A percentile compares a stretch with the other conserved stretches of the same genome.
These are phyloP conservation scores for Abrostola triplasia DNA, from an alignment of 2,888 invertebrate species.

Conservation along the genomic window DNA sequence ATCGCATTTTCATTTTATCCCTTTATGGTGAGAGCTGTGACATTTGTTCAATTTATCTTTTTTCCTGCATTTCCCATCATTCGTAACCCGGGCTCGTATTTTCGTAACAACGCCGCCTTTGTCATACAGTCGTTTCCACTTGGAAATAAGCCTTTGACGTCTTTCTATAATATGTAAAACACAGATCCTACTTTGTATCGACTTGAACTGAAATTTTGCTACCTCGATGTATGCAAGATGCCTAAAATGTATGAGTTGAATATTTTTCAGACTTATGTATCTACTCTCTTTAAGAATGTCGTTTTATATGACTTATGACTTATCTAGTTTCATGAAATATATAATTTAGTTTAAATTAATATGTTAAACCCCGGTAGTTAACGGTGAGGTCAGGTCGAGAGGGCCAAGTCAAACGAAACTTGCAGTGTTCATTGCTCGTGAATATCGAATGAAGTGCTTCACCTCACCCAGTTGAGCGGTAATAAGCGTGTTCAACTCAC, in stretches of 20 bases:
- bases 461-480: slow-evolving; percentile 56
- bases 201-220: slow-evolving; percentile 45
- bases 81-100: slow-evolving; percentile 18
- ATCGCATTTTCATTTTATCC: slow-evolving; percentile 6
- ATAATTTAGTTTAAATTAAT: slow-evolving; percentile 52
- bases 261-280: slow-evolving; percentile 30
- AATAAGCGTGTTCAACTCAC: slow-evolving; percentile 68
- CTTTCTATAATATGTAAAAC: slow-evolving; percentile 65
- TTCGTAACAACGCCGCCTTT: slow-evolving; percentile 46
- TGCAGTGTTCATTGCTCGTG: slow-evolving; percentile 65
- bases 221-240: slow-evolving; percentile 6
- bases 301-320: neutral
- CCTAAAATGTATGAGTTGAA: slow-evolving; percentile 26
- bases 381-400: slow-evolving; percentile 61
- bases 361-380: slow-evolving; percentile 49
- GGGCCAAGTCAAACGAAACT: slow-evolving; percentile 62
- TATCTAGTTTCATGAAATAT: neutral
- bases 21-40: slow-evolving; percentile 1
- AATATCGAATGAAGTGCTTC: slow-evolving; percentile 68
- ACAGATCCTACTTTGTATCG: slow-evolving; percentile 55
- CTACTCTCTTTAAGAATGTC: slow-evolving; percentile 15
- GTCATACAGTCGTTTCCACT: slow-evolving; percentile 33
- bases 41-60: slow-evolving; percentile 18
- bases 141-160: slow-evolving; percentile 54
- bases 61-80: slow-evolving; percentile 8